phyloP scores from a whole-genome alignment of 2,888 invertebrate species.

The Glaucopsyche alexis region DNA sequence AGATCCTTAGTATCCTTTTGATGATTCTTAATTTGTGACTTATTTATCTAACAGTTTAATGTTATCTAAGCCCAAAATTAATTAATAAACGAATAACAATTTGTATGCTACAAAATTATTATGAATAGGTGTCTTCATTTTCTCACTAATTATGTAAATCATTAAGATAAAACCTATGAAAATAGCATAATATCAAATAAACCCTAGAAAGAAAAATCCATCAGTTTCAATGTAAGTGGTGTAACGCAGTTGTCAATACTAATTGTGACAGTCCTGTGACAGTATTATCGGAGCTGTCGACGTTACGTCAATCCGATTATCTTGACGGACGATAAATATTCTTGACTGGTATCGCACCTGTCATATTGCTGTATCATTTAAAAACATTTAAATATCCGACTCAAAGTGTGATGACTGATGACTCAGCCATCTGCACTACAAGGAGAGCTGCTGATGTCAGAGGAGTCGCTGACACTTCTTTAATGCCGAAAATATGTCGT shows the following conservation, averaged over 20 bases:
- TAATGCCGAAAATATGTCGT: too few species aligned
- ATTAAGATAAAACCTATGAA: too few species aligned
- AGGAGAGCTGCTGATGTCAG: background rate
- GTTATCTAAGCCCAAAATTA: too few species aligned
- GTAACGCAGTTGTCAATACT: background rate
- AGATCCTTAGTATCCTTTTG: background rate
- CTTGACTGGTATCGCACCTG: constrained; percentile 2
- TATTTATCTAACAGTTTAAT: background rate
- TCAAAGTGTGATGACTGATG: background rate
- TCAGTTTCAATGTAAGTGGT: background rate
- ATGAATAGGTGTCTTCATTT: too few species aligned
- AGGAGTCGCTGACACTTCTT: too few species aligned
- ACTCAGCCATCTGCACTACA: background rate
- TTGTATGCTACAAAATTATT: too few species aligned
- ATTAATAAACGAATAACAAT: too few species aligned
- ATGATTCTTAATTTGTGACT: background rate
- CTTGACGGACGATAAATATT: constrained; percentile 27
- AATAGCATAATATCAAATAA: too few species aligned
- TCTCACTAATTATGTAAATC: too few species aligned
- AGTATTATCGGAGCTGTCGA: constrained; percentile 20
- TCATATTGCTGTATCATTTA: background rate
- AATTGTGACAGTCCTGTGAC: constrained; percentile 22
- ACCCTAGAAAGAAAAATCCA: too few species aligned
- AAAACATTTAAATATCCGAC: background rate
- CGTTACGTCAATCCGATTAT: constrained; percentile 26